phyloP scores from a whole-genome alignment of 2,113 vertebrate genomes.

The Hypocryptadius cinnamomeus region DNA sequence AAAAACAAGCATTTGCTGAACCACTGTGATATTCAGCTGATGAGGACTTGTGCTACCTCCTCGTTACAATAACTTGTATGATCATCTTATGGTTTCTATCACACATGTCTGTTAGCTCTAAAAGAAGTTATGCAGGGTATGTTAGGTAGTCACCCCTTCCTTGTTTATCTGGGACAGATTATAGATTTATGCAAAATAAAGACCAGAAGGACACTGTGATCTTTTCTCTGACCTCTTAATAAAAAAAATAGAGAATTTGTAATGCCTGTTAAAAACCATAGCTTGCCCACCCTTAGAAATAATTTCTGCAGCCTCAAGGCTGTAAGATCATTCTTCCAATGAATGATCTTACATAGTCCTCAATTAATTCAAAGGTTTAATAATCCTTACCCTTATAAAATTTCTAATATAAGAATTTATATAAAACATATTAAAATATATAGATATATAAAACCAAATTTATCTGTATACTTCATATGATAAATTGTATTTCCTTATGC shows the following conservation, averaged over 20 bases:
- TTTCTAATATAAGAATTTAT: neutral
- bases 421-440: neutral
- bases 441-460: neutral
- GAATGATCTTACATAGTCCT: neutral
- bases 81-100: neutral
- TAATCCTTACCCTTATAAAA: neutral
- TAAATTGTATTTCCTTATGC: neutral
- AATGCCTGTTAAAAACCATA: neutral
- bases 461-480: neutral
- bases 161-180: neutral
- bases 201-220: neutral
- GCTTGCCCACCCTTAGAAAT: neutral
- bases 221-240: neutral
- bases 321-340: neutral
- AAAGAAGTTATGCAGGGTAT: neutral
- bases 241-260: neutral
- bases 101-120: neutral
- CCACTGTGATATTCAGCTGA: neutral
- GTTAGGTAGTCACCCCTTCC: neutral
- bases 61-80: neutral
- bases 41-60: neutral
- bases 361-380: neutral
- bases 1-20: neutral
- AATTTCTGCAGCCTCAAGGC: neutral
- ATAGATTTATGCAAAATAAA: neutral